Evolutionary conservation across 2,113 vertebrate species (phyloP).

Genomic region (Anhinga anhinga): DNA sequence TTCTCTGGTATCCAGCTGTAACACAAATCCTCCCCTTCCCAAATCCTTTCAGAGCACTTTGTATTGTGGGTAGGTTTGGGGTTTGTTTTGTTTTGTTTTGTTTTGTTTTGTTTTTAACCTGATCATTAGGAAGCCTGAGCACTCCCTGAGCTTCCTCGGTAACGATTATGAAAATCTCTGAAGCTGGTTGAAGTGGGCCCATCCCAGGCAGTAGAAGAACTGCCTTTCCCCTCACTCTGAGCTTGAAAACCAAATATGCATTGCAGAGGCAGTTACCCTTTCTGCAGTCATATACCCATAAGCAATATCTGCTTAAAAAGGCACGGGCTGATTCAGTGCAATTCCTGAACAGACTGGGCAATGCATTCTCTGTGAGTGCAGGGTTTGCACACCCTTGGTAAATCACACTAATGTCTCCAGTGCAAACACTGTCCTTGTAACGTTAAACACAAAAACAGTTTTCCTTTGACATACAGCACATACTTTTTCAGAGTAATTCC

Average conservation of each 20-base stretch:
- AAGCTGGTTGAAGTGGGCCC: not conserved
- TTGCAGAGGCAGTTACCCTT: not conserved
- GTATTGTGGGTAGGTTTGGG: not conserved
- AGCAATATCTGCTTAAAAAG: not conserved
- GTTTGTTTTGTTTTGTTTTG: not conserved
- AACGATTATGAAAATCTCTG: not conserved
- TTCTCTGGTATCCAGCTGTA: not conserved
- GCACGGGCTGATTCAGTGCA: not conserved
- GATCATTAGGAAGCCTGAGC: not conserved
- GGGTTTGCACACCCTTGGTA: not conserved
- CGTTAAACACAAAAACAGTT: not conserved
- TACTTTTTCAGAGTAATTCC: not conserved
- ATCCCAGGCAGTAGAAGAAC: not conserved
- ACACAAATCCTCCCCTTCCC: not conserved
- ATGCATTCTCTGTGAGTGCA: not conserved
- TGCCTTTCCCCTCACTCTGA: not conserved
- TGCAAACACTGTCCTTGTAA: not conserved
- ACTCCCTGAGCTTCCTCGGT: not conserved
- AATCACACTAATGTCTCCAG: not conserved
- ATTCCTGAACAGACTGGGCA: not conserved
- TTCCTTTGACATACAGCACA: not conserved
- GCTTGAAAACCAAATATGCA: not conserved
- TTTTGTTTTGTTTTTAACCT: not conserved
- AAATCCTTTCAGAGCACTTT: not conserved
- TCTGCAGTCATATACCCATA: not conserved